phyloP scores from a whole-genome alignment of 92 coral and sea anemone genomes.

The Heliopora coerulea region DNA sequence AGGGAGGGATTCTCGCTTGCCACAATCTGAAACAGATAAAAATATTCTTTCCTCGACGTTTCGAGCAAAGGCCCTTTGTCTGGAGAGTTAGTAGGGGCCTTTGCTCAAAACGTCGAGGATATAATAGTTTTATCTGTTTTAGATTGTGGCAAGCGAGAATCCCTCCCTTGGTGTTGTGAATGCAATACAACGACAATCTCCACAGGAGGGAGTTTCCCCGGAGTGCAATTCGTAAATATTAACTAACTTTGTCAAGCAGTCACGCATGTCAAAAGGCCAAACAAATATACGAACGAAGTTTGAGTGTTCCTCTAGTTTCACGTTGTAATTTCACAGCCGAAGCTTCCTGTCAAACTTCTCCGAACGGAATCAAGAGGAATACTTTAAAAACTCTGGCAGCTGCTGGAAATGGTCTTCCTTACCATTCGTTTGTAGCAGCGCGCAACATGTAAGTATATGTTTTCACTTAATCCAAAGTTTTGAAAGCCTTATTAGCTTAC shows the following conservation, averaged over 20 bases:
- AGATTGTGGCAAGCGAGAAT: no score
- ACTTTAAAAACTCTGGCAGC: background rate
- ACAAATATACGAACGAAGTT: conserved; percentile 15
- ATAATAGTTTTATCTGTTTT: no score
- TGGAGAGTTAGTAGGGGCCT: no score
- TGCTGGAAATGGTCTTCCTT: background rate
- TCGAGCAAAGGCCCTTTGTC: no score
- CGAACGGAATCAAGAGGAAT: background rate
- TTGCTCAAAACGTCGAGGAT: no score
- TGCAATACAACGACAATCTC: background rate
- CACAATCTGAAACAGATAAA: no score
- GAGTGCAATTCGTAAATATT: conserved; percentile 38
- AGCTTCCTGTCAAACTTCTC: background rate
- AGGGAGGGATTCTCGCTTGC: no score
- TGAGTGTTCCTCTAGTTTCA: conserved; percentile 34
- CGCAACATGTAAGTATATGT: conserved; percentile 12
- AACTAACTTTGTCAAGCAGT: conserved; percentile 15
- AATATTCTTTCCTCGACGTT: no score
- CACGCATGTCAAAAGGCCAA: conserved; percentile 45
- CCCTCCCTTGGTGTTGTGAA: no score
- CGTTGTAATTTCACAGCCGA: background rate
- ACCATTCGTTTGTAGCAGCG: background rate
- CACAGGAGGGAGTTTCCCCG: conserved; percentile 40
- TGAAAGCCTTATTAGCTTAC: conserved; percentile 18
- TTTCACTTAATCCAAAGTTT: conserved; percentile 12